Percentiles rank a stretch among this genome's conserved stretches.
These are phyloP conservation scores for Pogonus chalceus DNA, from an alignment of 1,140 invertebrate species.

Conservation along the genomic window DNA sequence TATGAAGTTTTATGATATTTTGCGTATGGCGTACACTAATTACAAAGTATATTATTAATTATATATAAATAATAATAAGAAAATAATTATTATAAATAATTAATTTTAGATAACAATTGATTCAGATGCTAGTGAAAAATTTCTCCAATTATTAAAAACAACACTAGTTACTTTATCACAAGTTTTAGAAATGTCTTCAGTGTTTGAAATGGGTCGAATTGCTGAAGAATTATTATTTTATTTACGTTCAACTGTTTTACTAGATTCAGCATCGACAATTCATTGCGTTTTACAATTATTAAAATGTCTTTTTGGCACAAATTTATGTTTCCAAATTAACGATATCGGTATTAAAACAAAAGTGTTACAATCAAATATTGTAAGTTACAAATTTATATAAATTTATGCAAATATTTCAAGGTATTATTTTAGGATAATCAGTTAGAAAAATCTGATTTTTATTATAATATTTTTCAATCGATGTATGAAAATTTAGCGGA, in stretches of 20 bases:
- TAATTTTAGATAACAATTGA: constrained; percentile 58
- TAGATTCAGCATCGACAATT: constrained; percentile 61
- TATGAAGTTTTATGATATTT: constrained; percentile 62
- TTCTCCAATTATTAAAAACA: constrained; percentile 57
- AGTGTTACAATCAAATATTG: constrained; percentile 10
- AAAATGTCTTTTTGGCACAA: constrained; percentile 73
- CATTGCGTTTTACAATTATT: constrained; percentile 73
- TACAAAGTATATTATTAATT: constrained; percentile 56
- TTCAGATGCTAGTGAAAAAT: constrained; percentile 58
- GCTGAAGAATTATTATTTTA: constrained; percentile 75
- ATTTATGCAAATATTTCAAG: neutral
- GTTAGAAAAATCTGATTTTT: constrained; percentile 21
- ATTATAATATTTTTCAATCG: constrained; percentile 27
- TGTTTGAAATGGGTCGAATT: constrained; percentile 60
- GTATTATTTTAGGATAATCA: constrained; percentile 2
- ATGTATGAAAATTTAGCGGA: constrained; percentile 25
- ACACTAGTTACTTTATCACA: constrained; percentile 57
- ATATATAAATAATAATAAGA: neutral
- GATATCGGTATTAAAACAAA: constrained; percentile 6
- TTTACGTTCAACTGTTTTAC: constrained; percentile 56
- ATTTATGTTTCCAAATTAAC: constrained; percentile 50
- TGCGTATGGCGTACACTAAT: constrained; percentile 66
- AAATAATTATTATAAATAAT: constrained; percentile 6
- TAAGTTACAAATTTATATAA: constrained; percentile 1
- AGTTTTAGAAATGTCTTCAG: constrained; percentile 63